Conservation (phyloP, 2,797 vertebrate genomes). For the Brachyalestes nurse region DNA sequence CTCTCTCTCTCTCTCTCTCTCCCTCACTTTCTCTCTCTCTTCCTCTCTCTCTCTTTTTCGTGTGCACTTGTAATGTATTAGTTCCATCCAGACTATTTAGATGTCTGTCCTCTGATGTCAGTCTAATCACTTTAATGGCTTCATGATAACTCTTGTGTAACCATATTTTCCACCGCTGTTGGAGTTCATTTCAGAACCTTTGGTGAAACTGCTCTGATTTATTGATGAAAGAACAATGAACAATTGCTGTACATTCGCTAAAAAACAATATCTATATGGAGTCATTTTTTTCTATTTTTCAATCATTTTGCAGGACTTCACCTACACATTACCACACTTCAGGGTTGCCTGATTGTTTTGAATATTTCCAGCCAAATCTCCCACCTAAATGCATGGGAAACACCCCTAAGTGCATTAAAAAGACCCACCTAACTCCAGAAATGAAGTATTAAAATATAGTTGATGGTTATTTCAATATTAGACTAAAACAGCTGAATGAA, state of each 20-base stretch:
- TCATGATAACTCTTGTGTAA: conserved; percentile 31
- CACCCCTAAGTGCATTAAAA: too few relatives aligned
- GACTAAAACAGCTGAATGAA: too few relatives aligned
- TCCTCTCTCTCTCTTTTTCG: conserved; percentile 9
- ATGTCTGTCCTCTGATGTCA: conserved; percentile 42
- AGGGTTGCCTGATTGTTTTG: too few relatives aligned
- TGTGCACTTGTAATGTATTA: conserved; percentile 35
- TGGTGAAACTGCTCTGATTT: neutral
- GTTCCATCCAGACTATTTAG: conserved; percentile 33
- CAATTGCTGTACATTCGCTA: neutral
- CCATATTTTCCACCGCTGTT: neutral
- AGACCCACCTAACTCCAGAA: too few relatives aligned
- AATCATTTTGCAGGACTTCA: too few relatives aligned
- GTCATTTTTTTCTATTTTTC: too few relatives aligned
- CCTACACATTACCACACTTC: too few relatives aligned
- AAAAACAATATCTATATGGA: neutral
- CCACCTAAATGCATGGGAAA: too few relatives aligned
- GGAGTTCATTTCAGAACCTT: neutral
- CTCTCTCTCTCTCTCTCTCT: conserved; percentile 10
- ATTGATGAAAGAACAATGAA: neutral
- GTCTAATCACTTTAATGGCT: conserved; percentile 43
- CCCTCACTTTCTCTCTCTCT: neutral
- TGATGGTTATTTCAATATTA: too few relatives aligned
- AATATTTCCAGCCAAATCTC: too few relatives aligned
- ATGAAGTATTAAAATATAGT: too few relatives aligned